These are phyloP conservation scores for Orthosia gracilis DNA, from an alignment of 2,888 invertebrate genomes.

Conservation along the genomic window DNA sequence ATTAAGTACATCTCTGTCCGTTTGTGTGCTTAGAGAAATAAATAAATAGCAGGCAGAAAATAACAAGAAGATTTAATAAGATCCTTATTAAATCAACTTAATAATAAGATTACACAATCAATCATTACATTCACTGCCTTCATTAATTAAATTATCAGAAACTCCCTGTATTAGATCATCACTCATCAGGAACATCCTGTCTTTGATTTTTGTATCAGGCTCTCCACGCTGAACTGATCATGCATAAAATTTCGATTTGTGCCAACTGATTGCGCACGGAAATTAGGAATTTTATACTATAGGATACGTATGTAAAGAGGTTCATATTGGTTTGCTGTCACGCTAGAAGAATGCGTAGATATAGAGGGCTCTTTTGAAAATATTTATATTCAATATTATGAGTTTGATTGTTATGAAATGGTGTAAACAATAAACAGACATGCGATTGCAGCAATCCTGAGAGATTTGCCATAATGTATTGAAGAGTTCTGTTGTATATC, in stretches of 20 bases:
- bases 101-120: not conserved
- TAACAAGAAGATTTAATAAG: not conserved
- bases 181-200: not conserved
- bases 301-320: not conserved
- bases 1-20: too few relatives aligned
- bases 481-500: too few relatives aligned
- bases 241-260: slow-evolving; percentile 46
- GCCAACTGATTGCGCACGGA: slow-evolving; percentile 12
- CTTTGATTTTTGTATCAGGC: slow-evolving; percentile 21
- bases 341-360: not conserved
- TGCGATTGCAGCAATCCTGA: too few relatives aligned
- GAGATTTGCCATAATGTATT: too few relatives aligned
- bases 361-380: not conserved
- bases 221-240: slow-evolving; percentile 16
- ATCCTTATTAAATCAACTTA: not conserved
- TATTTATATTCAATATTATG: too few relatives aligned
- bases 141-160: not conserved
- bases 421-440: too few relatives aligned
- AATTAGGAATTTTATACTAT: slow-evolving; percentile 39
- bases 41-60: not conserved
- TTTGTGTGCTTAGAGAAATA: too few relatives aligned
- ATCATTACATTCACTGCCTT: not conserved
- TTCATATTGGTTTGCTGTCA: not conserved
- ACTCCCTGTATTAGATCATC: slow-evolving; percentile 5
- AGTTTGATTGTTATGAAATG: too few relatives aligned